These are phyloP conservation scores for Rhombomys opimus DNA, from an alignment of 2,113 vertebrate species.

Conservation along the genomic window DNA sequence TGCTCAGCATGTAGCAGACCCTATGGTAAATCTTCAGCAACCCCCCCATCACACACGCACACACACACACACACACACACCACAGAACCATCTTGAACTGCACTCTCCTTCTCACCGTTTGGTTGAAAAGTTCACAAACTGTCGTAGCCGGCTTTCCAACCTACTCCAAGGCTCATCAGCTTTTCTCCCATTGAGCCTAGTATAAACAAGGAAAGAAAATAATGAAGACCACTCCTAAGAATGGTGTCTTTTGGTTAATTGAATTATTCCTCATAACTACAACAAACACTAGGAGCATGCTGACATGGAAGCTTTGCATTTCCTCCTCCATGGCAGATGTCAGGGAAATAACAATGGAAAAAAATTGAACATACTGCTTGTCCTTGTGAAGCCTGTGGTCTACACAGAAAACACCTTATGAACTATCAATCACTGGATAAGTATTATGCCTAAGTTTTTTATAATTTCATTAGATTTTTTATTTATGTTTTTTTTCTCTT, in stretches of 20 bases:
- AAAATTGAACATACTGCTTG: not conserved
- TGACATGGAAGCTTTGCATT: not conserved
- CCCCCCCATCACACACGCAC: not conserved
- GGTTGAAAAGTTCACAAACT: not conserved
- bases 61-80: not conserved
- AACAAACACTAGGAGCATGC: not conserved
- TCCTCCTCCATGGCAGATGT: not conserved
- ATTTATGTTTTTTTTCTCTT: slow-evolving; percentile 45
- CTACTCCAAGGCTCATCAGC: slow-evolving; percentile 65
- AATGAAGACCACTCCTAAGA: slow-evolving; percentile 72
- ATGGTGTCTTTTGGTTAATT: slow-evolving; percentile 80
- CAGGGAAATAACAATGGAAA: slow-evolving; percentile 67
- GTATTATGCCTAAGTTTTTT: not conserved
- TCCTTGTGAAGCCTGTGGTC: not conserved
- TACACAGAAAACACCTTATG: slow-evolving; percentile 27
- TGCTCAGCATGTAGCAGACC: not conserved
- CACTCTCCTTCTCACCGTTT: not conserved
- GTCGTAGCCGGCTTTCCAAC: not conserved
- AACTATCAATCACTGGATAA: not conserved
- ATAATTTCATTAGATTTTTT: not conserved
- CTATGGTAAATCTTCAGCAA: not conserved
- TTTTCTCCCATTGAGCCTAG: slow-evolving; percentile 81
- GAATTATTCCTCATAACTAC: slow-evolving; percentile 35
- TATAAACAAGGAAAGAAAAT: slow-evolving; percentile 81
- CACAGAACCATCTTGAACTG: not conserved